A percentile compares a stretch with the other conserved stretches of the same genome.
Evolutionary conservation across 2,113 vertebrate genomes (phyloP).

Genomic region (Chamaea fasciata): DNA sequence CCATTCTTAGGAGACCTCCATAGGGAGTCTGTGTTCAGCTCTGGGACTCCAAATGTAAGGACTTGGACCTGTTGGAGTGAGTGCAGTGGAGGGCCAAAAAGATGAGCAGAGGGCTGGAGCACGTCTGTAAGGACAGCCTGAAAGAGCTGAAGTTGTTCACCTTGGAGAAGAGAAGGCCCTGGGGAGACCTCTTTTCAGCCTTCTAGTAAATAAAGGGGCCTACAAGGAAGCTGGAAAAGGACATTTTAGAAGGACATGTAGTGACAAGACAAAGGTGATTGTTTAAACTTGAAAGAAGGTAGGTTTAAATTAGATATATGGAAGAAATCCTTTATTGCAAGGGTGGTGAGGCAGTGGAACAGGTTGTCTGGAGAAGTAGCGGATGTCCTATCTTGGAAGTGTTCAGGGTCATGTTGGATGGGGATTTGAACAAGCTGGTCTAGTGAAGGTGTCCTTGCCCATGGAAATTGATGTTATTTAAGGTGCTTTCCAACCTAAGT

Average conservation of each 20-base stretch:
- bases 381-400: neutral
- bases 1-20: neutral
- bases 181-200: neutral
- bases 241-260: neutral
- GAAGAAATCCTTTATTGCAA: neutral
- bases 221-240: neutral
- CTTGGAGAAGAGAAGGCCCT: neutral
- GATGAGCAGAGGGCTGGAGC: neutral
- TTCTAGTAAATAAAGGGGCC: neutral
- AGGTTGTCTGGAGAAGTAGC: neutral
- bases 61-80: neutral
- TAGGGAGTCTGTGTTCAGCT: neutral
- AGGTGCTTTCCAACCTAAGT: neutral
- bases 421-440: neutral
- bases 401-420: neutral
- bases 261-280: neutral
- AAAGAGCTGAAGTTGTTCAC: neutral
- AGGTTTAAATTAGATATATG: neutral
- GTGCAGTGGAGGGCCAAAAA: fast-evolving
- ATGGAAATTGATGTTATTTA: neutral
- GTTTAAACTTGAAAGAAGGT: neutral
- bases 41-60: neutral
- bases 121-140: neutral
- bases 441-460: too few relatives aligned
- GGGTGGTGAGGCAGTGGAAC: neutral